Evolutionary conservation across 2,797 vertebrate species (phyloP).

Genomic region (Hydrolagus colliei): DNA sequence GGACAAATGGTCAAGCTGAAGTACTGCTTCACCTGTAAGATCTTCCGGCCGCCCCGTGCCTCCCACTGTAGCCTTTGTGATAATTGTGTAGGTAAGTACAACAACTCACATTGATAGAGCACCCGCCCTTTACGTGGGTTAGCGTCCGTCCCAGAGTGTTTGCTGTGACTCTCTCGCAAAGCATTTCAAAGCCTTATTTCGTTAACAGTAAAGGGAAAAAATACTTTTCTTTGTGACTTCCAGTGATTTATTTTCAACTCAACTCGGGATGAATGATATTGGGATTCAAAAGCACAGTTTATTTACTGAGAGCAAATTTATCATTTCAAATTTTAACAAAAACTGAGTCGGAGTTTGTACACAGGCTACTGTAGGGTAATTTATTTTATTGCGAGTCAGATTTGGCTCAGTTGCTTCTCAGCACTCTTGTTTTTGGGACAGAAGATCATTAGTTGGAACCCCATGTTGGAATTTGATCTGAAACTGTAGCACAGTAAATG

Average conservation of each 20-base stretch:
- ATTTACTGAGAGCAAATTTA: background rate
- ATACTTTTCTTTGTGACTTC: background rate
- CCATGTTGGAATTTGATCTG: background rate
- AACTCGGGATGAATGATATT: background rate
- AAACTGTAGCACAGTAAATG: too few species aligned
- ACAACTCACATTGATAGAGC: too few species aligned
- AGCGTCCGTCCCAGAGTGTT: background rate
- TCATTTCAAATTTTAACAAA: background rate
- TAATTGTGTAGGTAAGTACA: constrained; percentile 93
- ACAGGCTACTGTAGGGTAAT: background rate
- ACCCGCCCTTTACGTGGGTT: too few species aligned
- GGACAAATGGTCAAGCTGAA: constrained; percentile 93
- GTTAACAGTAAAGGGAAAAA: background rate
- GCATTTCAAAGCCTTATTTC: background rate
- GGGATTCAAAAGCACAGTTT: background rate
- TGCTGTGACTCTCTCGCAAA: background rate
- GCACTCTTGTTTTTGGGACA: background rate
- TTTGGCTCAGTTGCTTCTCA: background rate
- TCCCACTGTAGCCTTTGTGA: constrained; percentile 98
- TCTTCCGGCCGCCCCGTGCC: constrained; percentile 93
- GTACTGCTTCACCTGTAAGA: constrained; percentile 98
- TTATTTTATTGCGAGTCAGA: background rate
- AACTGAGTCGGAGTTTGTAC: background rate
- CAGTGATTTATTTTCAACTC: too few species aligned
- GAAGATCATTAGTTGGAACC: background rate